Percentiles rank a stretch among this genome's conserved stretches.
These are phyloP conservation scores for Aphelenchoides fujianensis DNA, from an alignment of 1,140 invertebrate genomes.

Conservation along the genomic window DNA sequence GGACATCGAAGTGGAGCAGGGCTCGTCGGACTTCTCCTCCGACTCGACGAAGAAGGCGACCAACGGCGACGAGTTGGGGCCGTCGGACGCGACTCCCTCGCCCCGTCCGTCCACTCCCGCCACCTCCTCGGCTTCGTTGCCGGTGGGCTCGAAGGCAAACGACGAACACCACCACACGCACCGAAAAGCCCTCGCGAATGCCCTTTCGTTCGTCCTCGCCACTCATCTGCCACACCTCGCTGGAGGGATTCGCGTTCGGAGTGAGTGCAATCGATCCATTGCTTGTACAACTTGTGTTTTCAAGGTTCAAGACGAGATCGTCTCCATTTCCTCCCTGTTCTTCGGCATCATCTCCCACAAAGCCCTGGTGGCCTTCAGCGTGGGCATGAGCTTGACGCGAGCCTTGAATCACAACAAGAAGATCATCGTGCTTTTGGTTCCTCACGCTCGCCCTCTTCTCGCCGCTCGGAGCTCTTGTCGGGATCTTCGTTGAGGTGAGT, in stretches of 20 bases:
- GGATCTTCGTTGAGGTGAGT: conserved; percentile 43
- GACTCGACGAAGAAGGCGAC: background rate
- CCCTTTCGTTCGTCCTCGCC: conserved; percentile 46
- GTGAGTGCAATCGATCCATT: conserved; percentile 61
- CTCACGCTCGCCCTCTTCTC: conserved; percentile 70
- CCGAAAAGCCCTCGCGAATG: conserved; percentile 32
- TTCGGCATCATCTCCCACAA: conserved; percentile 68
- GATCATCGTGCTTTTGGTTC: conserved; percentile 68
- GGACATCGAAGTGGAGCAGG: background rate
- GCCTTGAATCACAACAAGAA: conserved; percentile 67
- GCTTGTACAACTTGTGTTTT: conserved; percentile 69
- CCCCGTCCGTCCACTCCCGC: background rate
- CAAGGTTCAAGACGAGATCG: conserved; percentile 67
- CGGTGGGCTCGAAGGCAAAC: background rate
- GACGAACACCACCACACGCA: conserved; percentile 17
- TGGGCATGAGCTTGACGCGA: conserved; percentile 69
- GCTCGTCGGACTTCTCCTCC: background rate
- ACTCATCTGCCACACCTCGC: conserved; percentile 70
- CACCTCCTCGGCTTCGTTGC: background rate
- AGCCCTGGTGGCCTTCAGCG: conserved; percentile 68
- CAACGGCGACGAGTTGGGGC: background rate
- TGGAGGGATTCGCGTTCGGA: conserved; percentile 80
- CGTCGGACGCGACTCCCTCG: background rate
- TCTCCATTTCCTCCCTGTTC: conserved; percentile 65
- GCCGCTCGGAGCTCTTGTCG: conserved; percentile 65